Conservation (phyloP, 2,888 invertebrate species). For the Micoletzkya japonica region DNA sequence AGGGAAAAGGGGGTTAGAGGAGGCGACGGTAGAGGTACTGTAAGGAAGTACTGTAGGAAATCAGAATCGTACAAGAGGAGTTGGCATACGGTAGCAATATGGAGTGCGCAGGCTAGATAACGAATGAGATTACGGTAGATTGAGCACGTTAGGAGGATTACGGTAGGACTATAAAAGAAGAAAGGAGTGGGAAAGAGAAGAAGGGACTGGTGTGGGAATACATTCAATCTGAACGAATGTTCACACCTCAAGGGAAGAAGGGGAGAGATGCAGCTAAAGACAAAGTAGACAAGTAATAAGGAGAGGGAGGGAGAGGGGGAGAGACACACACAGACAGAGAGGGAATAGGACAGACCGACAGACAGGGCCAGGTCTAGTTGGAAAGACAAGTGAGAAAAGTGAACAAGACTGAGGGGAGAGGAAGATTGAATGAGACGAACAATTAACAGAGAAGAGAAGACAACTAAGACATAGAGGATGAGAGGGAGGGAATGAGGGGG, state of each 20-base stretch:
- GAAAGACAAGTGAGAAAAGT: no score
- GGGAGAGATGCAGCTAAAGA: neutral
- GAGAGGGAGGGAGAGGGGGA: neutral
- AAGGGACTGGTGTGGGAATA: neutral
- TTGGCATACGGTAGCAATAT: neutral
- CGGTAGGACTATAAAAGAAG: neutral
- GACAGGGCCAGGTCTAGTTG: neutral
- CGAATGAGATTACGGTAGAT: no score
- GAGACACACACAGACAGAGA: slow-evolving; percentile 2
- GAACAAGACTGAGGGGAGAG: no score
- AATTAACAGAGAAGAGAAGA: neutral
- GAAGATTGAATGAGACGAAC: neutral
- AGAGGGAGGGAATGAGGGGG: slow-evolving; percentile 5
- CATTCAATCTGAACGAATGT: no score
- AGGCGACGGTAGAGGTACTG: neutral
- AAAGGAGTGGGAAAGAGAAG: neutral
- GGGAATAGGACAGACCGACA: neutral
- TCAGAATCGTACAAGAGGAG: no score
- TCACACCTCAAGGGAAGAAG: no score
- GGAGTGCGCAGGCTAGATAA: no score
- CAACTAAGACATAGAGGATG: neutral
- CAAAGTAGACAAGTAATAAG: no score
- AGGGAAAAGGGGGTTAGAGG: neutral
- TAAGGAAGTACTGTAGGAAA: no score
- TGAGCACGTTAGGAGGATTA: no score